Conservation (phyloP, 2,113 vertebrate species). For the Albula glossodonta region DNA sequence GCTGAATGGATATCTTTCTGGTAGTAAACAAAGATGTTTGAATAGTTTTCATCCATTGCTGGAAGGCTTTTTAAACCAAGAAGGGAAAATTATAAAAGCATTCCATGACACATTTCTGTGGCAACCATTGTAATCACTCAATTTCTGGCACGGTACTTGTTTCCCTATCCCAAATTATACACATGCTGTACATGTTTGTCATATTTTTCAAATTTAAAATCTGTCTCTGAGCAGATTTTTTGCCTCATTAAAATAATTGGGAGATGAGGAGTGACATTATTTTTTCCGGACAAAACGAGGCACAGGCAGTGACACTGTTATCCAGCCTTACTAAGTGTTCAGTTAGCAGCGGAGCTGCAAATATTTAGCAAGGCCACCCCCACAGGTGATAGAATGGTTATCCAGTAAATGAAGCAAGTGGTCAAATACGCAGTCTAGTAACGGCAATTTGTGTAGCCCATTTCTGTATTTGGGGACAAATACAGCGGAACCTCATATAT, state of each 20-base stretch:
- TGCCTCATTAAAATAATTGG: slow-evolving; percentile 31
- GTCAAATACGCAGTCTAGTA: neutral
- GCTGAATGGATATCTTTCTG: neutral
- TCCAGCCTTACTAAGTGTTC: neutral
- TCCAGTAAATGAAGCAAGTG: neutral
- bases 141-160: neutral
- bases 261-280: slow-evolving; percentile 22
- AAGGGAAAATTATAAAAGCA: neutral
- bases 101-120: neutral
- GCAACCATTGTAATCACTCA: neutral
- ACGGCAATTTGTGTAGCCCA: neutral
- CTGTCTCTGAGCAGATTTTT: slow-evolving; percentile 6
- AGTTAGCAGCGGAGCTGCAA: neutral
- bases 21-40: neutral
- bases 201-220: slow-evolving; percentile 13
- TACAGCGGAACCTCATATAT: no score
- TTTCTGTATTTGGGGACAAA: neutral
- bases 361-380: neutral
- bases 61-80: no score
- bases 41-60: neutral
- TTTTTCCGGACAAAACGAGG: slow-evolving; percentile 12
- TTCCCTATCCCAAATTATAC: slow-evolving; percentile 8
- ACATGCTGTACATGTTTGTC: slow-evolving; percentile 15
- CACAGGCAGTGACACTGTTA: neutral
- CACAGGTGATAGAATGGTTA: neutral